Evolutionary conservation across 2,888 invertebrate genomes (phyloP).

Genomic region (Nemapogon koenigi): DNA sequence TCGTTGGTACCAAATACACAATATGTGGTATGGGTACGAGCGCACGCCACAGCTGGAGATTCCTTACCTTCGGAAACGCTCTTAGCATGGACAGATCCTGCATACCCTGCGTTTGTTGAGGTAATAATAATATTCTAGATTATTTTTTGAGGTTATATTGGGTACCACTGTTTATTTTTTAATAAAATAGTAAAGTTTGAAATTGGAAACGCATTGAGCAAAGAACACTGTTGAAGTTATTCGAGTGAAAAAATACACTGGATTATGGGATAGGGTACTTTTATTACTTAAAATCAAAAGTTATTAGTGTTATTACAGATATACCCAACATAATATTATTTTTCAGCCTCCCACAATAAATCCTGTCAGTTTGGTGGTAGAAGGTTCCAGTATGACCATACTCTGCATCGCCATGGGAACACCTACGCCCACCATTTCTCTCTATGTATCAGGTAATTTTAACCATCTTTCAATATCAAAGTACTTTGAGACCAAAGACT

Average conservation of each 20-base stretch:
- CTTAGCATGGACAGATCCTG: slow-evolving; percentile 87
- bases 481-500: too few relatives aligned
- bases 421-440: slow-evolving; percentile 83
- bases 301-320: too few relatives aligned
- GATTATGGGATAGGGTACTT: too few relatives aligned
- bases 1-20: slow-evolving; percentile 80
- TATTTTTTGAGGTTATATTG: not conserved
- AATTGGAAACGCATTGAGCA: too few relatives aligned
- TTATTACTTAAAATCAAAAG: too few relatives aligned
- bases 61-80: slow-evolving; percentile 83
- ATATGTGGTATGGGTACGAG: slow-evolving; percentile 80
- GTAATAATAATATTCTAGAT: slow-evolving; percentile 38
- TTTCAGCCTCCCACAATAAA: slow-evolving; percentile 81
- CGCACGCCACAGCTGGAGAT: slow-evolving; percentile 70
- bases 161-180: not conserved
- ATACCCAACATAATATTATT: slow-evolving; percentile 14
- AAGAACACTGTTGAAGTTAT: too few relatives aligned
- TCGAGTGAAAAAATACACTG: too few relatives aligned
- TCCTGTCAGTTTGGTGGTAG: slow-evolving; percentile 81
- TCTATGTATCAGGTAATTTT: slow-evolving; percentile 77
- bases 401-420: slow-evolving; percentile 86
- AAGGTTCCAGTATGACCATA: slow-evolving; percentile 87
- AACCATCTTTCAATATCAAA: too few relatives aligned
- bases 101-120: slow-evolving; percentile 86
- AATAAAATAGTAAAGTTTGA: too few relatives aligned